phyloP scores from a whole-genome alignment of 2,797 vertebrate species.

The Mastacembelus armatus region DNA sequence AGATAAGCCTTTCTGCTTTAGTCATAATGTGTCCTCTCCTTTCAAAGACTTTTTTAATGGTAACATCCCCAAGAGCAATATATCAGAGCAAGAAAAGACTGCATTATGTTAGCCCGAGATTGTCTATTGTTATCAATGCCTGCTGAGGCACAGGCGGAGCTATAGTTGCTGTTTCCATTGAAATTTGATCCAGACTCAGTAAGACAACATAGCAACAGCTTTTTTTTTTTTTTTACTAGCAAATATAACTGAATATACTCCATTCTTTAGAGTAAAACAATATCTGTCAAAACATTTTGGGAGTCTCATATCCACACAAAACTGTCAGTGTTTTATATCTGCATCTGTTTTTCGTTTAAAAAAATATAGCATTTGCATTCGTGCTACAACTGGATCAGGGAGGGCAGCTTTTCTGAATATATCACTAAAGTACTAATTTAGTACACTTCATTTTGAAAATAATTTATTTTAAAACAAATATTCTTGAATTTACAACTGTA shows the following conservation, averaged over 20 bases:
- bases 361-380: neutral
- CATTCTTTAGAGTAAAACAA: constrained; percentile 15
- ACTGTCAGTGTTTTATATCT: neutral
- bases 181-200: constrained; percentile 56
- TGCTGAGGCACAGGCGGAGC: constrained; percentile 42
- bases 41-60: constrained; percentile 29
- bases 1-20: neutral
- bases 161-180: constrained; percentile 19
- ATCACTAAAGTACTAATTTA: neutral
- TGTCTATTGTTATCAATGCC: constrained; percentile 43
- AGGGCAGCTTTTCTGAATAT: neutral
- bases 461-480: constrained; percentile 45
- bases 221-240: neutral
- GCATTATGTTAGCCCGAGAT: constrained; percentile 15
- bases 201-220: constrained; percentile 45
- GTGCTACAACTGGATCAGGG: neutral
- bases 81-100: constrained; percentile 26
- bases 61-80: constrained; percentile 28
- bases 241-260: constrained; percentile 2
- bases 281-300: neutral
- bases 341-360: neutral
- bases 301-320: neutral
- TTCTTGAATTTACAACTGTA: constrained; percentile 5
- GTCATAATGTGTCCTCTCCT: constrained; percentile 25
- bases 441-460: constrained; percentile 5